A percentile compares a stretch with the other conserved stretches of the same genome.
These are phyloP conservation scores for Yponomeuta malinellus DNA, from an alignment of 2,888 invertebrate species.

Conservation along the genomic window DNA sequence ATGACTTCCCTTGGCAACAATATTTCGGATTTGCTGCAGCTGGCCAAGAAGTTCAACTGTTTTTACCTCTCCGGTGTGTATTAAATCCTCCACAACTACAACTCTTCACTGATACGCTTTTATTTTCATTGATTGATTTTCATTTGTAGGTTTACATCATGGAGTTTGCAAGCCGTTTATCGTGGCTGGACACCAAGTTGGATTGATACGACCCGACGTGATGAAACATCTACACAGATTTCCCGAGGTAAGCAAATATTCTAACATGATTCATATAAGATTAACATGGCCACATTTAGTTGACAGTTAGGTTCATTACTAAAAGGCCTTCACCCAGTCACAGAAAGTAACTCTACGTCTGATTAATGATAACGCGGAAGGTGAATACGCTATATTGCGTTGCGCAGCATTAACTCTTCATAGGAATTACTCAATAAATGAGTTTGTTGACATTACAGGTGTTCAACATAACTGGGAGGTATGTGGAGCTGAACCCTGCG, in stretches of 20 bases:
- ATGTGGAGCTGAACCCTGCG: conserved; percentile 90
- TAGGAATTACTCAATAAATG: neutral
- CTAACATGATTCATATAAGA: conserved; percentile 6
- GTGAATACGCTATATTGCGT: too few relatives aligned
- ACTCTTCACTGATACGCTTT: conserved; percentile 17
- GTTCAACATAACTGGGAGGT: conserved; percentile 81
- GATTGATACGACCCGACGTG: conserved; percentile 89
- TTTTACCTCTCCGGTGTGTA: conserved; percentile 88
- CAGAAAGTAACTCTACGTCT: neutral
- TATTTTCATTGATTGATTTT: conserved; percentile 5
- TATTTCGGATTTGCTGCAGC: conserved; percentile 79
- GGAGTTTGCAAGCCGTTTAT: conserved; percentile 90
- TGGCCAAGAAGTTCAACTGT: conserved; percentile 92
- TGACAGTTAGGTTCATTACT: neutral
- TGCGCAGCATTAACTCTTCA: too few relatives aligned
- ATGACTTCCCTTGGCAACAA: conserved; percentile 66
- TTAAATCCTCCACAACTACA: conserved; percentile 1
- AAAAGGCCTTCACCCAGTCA: neutral
- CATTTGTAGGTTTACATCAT: conserved; percentile 79
- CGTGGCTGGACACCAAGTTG: conserved; percentile 92
- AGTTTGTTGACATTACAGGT: conserved; percentile 62
- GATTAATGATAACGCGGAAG: neutral
- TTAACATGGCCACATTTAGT: neutral
- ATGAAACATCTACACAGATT: conserved; percentile 86
- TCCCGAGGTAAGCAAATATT: conserved; percentile 79